Base-by-base conservation (phyloP, 2,888 invertebrate species). In the Hypsopygia costalis region DNA sequence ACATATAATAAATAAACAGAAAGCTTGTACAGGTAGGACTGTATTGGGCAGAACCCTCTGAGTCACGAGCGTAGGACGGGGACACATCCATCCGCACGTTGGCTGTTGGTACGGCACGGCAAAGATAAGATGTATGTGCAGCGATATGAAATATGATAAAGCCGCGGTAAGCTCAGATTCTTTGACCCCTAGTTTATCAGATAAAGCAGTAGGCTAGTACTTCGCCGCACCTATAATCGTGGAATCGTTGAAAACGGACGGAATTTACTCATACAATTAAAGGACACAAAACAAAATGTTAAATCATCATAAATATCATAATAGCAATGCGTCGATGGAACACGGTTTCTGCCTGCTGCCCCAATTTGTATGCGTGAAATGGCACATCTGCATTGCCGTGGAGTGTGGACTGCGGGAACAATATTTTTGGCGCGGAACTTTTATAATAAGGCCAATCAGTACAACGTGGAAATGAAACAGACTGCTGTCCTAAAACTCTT, bases 361-460 rank as follows among this genome's bases (percentile, higher is more conserved):
- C 69, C 69, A 72, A 67, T 80, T 79, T 61, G 66, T 69, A 74
- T 69, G 75, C 71, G 76, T 73, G 59, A 75, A 74, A 69, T 64
- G 69, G 71, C 69, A 74, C 80, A 82, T 81, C 82, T 83, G 82
- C 82, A 85, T 66, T 81, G 81, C 74, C 62, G 80, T 55, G 62
- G 62, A 69, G 72, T 65, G 80, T 55, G 62, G 62, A 69, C 73
- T 65, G 68, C 69, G 58, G 63, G 50, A 55, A 55, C 59, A 52
- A 69, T 75, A 71, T 75, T 80, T 78, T 80, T 83, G 79, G 81
- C 79, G 76, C 70, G 57, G 50, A 56, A 49, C 48, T 62, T 61
- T 67, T 62, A 60, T 66, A 74, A 69, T 64, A 61, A 63, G 67
- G 63, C 65, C 73, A 20, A 39, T 38, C 8, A 29, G 10, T 16